A percentile compares a stretch with the other conserved stretches of the same genome.
These are phyloP conservation scores for Trichopria drosophilae DNA, from an alignment of 2,888 invertebrate species.

Conservation along the genomic window DNA sequence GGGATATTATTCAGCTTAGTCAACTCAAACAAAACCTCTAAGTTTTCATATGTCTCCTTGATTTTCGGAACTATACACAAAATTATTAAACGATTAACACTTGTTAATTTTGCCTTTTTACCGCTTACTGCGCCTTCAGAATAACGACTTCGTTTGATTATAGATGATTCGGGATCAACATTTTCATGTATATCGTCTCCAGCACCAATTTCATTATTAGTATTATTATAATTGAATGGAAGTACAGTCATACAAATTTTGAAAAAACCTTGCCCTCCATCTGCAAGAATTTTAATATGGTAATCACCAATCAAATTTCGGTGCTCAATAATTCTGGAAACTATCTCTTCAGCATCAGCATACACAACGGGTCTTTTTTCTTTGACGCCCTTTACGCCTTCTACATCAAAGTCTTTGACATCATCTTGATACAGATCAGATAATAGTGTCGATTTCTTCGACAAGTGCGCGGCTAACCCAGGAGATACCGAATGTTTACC, in stretches of 20 bases:
- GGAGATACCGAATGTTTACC: constrained; percentile 3
- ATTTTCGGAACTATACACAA: constrained; percentile 8
- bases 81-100: constrained; percentile 6
- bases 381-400: neutral
- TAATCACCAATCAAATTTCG: constrained; percentile 1
- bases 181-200: neutral
- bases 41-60: constrained; percentile 5
- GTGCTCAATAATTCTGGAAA: neutral
- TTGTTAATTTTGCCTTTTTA: constrained; percentile 1
- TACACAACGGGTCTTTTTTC: constrained; percentile 3
- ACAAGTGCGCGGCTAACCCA: neutral
- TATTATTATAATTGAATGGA: constrained; percentile 1
- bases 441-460: neutral
- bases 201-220: neutral
- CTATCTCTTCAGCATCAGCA: neutral
- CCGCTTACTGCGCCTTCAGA: neutral
- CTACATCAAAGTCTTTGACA: neutral
- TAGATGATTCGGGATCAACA: neutral
- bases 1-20: constrained; percentile 6
- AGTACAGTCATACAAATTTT: constrained; percentile 3
- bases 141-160: neutral
- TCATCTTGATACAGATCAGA: neutral
- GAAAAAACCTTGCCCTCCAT: constrained; percentile 11
- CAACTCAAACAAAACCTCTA: constrained; percentile 2
- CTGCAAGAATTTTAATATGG: constrained; percentile 3